These are phyloP conservation scores for Patella depressa DNA, from an alignment of 2,888 invertebrate species.

Conservation along the genomic window DNA sequence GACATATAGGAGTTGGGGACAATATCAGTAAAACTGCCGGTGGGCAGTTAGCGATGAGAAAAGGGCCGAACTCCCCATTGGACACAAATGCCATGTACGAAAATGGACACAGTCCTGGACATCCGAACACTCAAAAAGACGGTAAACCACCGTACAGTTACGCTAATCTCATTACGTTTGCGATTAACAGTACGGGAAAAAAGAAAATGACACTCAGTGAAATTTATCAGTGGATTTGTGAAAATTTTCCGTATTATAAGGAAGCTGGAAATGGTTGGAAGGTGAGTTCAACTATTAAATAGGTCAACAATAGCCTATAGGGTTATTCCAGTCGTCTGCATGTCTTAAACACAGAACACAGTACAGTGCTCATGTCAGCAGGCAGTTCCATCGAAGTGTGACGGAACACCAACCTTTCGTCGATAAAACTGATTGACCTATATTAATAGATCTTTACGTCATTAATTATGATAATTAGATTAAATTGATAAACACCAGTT, in stretches of 20 bases:
- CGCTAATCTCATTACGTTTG: slow-evolving; percentile 80
- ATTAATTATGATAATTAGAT: too few species aligned
- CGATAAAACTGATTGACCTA: too few species aligned
- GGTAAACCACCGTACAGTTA: slow-evolving; percentile 77
- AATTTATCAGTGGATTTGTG: slow-evolving; percentile 82
- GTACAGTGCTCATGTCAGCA: too few species aligned
- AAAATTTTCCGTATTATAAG: slow-evolving; percentile 81
- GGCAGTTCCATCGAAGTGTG: too few species aligned
- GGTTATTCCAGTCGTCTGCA: too few species aligned
- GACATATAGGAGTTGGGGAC: slow-evolving; percentile 40
- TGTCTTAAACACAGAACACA: too few species aligned
- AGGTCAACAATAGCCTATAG: too few species aligned
- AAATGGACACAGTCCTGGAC: slow-evolving; percentile 41
- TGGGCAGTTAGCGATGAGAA: slow-evolving; percentile 59
- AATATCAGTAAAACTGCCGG: slow-evolving; percentile 49
- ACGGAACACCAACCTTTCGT: too few species aligned
- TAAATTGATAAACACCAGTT: too few species aligned
- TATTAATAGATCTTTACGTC: too few species aligned
- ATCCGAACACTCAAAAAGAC: slow-evolving; percentile 58
- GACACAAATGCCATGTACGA: slow-evolving; percentile 63
- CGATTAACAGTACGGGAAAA: slow-evolving; percentile 78
- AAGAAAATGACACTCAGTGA: slow-evolving; percentile 83
- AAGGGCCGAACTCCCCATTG: slow-evolving; percentile 63
- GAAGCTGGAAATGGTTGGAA: slow-evolving; percentile 81
- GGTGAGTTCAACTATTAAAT: slow-evolving; percentile 71